Conservation (phyloP, 2,113 vertebrate genomes). For the Cathartes aura region DNA sequence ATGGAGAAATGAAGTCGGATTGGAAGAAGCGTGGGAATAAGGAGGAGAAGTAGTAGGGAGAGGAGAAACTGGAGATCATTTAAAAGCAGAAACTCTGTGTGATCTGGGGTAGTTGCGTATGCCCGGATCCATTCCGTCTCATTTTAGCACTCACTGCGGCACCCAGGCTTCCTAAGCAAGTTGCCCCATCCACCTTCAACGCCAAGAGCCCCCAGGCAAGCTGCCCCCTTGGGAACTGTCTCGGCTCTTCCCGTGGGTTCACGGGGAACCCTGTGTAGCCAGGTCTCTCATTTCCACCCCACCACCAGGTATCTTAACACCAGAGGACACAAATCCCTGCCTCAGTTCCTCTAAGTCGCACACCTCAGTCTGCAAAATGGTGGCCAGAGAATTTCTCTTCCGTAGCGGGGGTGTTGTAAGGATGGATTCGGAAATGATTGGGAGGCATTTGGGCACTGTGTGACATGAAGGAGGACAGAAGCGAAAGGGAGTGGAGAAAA, state of each 20-base stretch:
- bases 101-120: no score
- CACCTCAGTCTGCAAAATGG: not conserved
- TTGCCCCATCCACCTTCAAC: not conserved
- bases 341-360: accelerated
- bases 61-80: not conserved
- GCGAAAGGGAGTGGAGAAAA: not conserved
- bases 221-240: not conserved
- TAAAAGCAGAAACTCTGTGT: not conserved
- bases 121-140: not conserved
- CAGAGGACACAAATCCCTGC: not conserved
- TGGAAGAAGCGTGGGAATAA: not conserved
- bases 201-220: not conserved
- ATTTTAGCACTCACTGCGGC: not conserved
- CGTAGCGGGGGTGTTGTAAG: accelerated
- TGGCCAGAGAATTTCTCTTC: not conserved
- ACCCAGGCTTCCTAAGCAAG: not conserved
- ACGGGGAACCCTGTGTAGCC: no score
- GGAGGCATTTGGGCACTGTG: not conserved
- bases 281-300: not conserved
- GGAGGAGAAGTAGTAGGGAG: not conserved
- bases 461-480: not conserved
- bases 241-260: not conserved
- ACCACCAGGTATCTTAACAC: not conserved
- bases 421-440: not conserved
- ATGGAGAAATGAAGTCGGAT: not conserved